Percentiles rank a stretch among this genome's conserved stretches.
Conservation (phyloP, 2,797 vertebrate species). For the Coracias cyanogaster region DNA sequence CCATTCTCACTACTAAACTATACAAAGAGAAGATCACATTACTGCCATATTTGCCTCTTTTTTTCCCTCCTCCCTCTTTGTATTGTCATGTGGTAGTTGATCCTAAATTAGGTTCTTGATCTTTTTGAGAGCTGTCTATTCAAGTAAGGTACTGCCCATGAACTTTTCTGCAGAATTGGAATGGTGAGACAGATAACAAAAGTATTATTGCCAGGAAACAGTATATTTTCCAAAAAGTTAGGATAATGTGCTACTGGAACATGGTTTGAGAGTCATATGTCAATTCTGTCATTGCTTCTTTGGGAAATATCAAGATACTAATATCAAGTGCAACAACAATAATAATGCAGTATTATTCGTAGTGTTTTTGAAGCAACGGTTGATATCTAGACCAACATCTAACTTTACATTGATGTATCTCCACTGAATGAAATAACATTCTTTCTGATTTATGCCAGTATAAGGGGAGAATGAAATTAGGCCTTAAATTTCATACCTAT, state of each 20-base stretch:
- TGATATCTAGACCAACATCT: neutral
- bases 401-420: neutral
- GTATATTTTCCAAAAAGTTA: neutral
- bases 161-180: neutral
- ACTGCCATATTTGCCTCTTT: neutral
- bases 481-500: conserved; percentile 33
- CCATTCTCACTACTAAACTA: neutral
- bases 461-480: neutral
- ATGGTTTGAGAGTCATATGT: neutral
- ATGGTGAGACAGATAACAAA: neutral
- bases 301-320: neutral
- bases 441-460: neutral
- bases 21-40: neutral
- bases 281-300: neutral
- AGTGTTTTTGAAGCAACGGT: neutral
- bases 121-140: neutral
- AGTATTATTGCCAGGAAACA: neutral
- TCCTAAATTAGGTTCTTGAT: neutral
- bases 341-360: neutral
- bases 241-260: neutral
- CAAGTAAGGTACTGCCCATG: neutral
- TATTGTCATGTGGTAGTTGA: neutral
- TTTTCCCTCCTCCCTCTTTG: neutral
- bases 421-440: neutral
- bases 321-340: neutral